Conservation (phyloP, 2,113 vertebrate genomes). For the Numida meleagris region DNA sequence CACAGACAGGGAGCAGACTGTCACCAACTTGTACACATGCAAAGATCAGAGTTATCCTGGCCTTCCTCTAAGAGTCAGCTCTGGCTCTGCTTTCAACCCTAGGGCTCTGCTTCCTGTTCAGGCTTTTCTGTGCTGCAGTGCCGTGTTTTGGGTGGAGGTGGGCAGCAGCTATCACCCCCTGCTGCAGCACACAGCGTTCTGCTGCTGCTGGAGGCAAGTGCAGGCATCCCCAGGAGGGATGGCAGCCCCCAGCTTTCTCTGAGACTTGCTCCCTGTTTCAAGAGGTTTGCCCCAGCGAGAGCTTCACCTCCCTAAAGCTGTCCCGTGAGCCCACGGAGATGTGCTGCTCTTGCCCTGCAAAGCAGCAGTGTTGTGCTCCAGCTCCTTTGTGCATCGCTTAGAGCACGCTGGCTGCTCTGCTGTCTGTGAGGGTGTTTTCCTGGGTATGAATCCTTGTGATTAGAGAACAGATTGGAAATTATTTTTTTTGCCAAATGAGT, state of each 20-base stretch:
- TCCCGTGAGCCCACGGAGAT: accelerated
- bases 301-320: neutral
- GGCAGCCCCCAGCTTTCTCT: neutral
- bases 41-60: neutral
- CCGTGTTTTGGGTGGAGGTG: neutral
- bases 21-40: neutral
- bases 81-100: neutral
- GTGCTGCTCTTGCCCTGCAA: neutral
- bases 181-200: neutral
- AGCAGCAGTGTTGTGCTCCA: neutral
- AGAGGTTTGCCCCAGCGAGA: neutral
- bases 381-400: neutral
- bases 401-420: neutral
- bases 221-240: neutral
- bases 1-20: neutral
- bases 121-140: neutral
- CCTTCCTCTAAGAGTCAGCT: neutral
- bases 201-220: neutral
- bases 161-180: neutral
- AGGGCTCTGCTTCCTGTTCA: neutral
- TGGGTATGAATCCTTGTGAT: accelerated
- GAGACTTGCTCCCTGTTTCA: neutral
- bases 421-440: neutral
- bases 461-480: accelerated
- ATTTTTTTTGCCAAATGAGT: neutral